These are phyloP conservation scores for Silurus meridionalis DNA, from an alignment of 2,113 vertebrate genomes.

Conservation along the genomic window DNA sequence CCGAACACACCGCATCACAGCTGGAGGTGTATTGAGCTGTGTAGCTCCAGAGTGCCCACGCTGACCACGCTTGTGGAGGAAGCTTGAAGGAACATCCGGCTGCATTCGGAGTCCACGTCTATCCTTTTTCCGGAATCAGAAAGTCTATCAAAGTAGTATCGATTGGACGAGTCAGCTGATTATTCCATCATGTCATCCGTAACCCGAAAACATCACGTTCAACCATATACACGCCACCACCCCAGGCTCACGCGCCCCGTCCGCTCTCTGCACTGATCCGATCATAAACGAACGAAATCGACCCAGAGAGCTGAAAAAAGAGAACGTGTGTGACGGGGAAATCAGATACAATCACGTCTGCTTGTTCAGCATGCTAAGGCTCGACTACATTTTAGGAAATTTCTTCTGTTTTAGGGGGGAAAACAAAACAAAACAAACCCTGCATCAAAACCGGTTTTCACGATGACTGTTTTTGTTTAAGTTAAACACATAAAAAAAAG, in stretches of 20 bases:
- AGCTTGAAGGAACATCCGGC: too few species aligned
- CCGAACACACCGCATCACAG: too few species aligned
- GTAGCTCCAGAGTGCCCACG: too few species aligned
- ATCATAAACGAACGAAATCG: conserved; percentile 58
- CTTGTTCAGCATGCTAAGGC: not conserved
- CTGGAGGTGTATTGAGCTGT: too few species aligned
- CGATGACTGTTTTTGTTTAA: too few species aligned
- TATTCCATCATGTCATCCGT: not conserved
- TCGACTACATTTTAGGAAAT: not conserved
- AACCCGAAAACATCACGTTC: too few species aligned
- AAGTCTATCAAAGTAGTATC: not conserved
- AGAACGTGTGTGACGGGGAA: conserved; percentile 24
- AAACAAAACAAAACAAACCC: not conserved
- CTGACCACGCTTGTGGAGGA: too few species aligned
- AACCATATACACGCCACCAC: too few species aligned
- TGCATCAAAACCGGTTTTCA: not conserved
- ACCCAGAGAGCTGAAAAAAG: not conserved
- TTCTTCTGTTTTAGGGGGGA: not conserved
- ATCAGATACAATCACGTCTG: not conserved
- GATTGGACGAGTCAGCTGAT: not conserved
- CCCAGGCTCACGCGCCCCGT: not conserved
- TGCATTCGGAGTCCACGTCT: too few species aligned
- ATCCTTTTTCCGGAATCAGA: not conserved
- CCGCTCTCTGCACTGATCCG: conserved; percentile 49
- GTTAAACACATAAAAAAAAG: too few species aligned